phyloP scores from a whole-genome alignment of 2,888 invertebrate species.

The Lacanobia oleracea region DNA sequence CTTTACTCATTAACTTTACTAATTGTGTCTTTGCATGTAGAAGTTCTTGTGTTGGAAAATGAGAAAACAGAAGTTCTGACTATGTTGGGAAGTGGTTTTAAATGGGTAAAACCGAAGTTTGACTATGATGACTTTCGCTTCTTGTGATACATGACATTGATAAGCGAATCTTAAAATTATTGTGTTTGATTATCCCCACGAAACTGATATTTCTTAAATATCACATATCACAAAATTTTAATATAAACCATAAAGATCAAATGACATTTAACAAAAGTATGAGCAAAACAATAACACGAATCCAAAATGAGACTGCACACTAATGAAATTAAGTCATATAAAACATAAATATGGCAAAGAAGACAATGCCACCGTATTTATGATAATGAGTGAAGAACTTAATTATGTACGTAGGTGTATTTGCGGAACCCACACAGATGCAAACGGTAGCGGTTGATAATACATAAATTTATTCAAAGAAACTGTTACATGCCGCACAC shows the following conservation, averaged over 20 bases:
- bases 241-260: conserved; percentile 15
- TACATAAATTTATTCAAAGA: conserved; percentile 86
- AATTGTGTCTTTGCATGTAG: conserved; percentile 62
- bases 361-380: conserved; percentile 77
- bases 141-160: neutral
- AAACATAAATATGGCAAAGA: conserved; percentile 70
- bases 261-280: conserved; percentile 29
- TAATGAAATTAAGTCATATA: conserved; percentile 72
- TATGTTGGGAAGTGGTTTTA: neutral
- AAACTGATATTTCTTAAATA: neutral
- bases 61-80: conserved; percentile 3
- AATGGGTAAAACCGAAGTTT: conserved; percentile 4
- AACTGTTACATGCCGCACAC: conserved; percentile 81
- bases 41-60: conserved; percentile 32
- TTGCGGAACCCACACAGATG: conserved; percentile 84
- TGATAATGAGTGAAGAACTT: conserved; percentile 75
- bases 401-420: conserved; percentile 77
- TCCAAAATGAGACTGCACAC: conserved; percentile 56
- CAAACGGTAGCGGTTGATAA: conserved; percentile 86
- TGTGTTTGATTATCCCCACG: neutral
- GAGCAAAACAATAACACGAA: conserved; percentile 50
- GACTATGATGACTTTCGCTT: neutral
- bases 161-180: neutral
- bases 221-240: conserved; percentile 8
- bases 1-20: conserved; percentile 77